Conservation (phyloP, 2,113 vertebrate genomes). For the Psephotus haematonotus region DNA sequence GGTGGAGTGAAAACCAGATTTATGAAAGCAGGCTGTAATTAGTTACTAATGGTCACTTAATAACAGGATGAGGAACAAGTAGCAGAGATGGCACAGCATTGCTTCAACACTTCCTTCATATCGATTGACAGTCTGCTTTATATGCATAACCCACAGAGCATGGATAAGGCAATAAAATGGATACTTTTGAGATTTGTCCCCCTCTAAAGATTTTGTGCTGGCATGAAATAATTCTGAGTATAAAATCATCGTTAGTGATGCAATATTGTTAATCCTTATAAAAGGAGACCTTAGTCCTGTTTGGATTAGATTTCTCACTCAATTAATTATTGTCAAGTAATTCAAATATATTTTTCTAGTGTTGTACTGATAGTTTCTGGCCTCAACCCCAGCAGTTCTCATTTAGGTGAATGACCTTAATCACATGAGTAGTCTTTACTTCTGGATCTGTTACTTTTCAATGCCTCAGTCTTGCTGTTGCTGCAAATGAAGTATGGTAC, state of each 20-base stretch:
- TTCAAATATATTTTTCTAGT: constrained; percentile 49
- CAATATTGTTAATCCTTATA: constrained; percentile 49
- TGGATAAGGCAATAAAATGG: constrained; percentile 47
- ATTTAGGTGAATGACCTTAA: not conserved
- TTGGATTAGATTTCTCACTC: constrained; percentile 20
- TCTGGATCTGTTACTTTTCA: not conserved
- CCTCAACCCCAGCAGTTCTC: not conserved
- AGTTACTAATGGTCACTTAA: not conserved
- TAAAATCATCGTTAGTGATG: constrained; percentile 57
- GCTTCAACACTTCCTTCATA: not conserved
- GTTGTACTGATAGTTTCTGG: not conserved
- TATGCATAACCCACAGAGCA: not conserved
- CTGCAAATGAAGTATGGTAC: not conserved
- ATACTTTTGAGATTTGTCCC: constrained; percentile 10
- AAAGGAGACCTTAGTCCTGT: constrained; percentile 37
- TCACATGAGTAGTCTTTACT: not conserved
- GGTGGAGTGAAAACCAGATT: not conserved
- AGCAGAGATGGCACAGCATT: not conserved
- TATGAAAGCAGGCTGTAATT: not conserved
- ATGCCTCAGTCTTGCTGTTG: not conserved
- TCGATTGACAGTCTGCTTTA: not conserved
- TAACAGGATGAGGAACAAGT: not conserved
- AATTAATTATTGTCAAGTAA: constrained; percentile 33
- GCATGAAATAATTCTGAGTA: constrained; percentile 56
- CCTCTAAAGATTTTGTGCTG: constrained; percentile 19